Evolutionary conservation across 2,113 vertebrate genomes (phyloP).

Genomic region (Gymnarchus niloticus): DNA sequence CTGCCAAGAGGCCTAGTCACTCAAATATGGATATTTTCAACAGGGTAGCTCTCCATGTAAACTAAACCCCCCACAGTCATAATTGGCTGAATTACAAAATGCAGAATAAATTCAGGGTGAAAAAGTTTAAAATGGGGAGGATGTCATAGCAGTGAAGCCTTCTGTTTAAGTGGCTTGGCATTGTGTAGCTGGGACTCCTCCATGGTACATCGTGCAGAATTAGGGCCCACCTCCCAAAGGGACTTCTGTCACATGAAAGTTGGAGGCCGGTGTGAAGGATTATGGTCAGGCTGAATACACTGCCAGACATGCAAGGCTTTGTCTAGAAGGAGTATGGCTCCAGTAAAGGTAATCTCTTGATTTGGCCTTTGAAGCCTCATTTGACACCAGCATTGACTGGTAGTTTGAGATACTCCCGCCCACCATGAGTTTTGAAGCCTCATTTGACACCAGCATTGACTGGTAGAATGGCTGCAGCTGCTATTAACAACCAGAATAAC

Average conservation of each 20-base stretch:
- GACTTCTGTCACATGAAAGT: not conserved
- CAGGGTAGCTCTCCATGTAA: not conserved
- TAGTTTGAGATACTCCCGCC: too few species aligned
- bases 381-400: not conserved
- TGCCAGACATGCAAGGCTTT: not conserved
- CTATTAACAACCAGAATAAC: not conserved
- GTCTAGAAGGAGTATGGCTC: not conserved
- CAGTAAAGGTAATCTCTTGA: not conserved
- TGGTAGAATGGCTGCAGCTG: not conserved
- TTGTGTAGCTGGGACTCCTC: not conserved
- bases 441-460: not conserved
- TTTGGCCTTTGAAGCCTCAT: too few species aligned
- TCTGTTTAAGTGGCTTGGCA: not conserved
- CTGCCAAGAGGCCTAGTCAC: not conserved
- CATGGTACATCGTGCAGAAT: not conserved
- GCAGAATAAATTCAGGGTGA: not conserved
- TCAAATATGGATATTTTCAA: slow-evolving; percentile 8
- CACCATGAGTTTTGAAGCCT: too few species aligned
- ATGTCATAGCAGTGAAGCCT: not conserved
- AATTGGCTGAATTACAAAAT: slow-evolving; percentile 7
- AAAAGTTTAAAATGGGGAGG: not conserved
- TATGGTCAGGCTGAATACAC: not conserved
- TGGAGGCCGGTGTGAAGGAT: not conserved
- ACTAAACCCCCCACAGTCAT: not conserved
- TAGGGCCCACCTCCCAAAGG: not conserved